A percentile compares a stretch with the other conserved stretches of the same genome.
phyloP scores from a whole-genome alignment of 2,113 vertebrate species.

The Nothobranchius furzeri region DNA sequence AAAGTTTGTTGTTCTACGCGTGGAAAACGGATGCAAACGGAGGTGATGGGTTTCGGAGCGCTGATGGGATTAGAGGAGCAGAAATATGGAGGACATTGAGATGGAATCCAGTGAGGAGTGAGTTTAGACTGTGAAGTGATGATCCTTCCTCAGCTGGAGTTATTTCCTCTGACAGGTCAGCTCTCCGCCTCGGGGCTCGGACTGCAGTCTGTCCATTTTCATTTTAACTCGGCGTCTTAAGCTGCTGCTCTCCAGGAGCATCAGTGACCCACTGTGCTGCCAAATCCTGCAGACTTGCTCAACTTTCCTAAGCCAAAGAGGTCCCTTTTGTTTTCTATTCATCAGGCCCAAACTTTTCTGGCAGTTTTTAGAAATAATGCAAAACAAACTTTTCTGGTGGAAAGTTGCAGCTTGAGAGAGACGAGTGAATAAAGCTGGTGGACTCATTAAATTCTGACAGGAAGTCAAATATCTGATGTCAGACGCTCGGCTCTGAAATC shows the following conservation, averaged over 20 bases:
- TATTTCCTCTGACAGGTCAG: slow-evolving; percentile 5
- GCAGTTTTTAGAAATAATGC: not conserved
- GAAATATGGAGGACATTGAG: not conserved
- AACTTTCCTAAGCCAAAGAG: not conserved
- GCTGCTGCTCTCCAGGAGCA: not conserved
- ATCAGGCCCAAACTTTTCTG: not conserved
- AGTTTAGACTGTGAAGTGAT: not conserved
- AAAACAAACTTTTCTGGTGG: not conserved
- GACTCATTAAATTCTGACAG: too few species aligned
- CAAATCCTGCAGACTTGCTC: not conserved
- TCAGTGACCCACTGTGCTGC: not conserved
- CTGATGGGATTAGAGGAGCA: too few species aligned
- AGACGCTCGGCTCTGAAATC: too few species aligned
- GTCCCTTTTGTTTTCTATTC: too few species aligned
- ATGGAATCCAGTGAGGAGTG: not conserved
- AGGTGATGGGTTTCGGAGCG: too few species aligned
- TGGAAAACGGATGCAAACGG: too few species aligned
- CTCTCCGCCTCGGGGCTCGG: not conserved
- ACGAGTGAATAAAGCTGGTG: too few species aligned
- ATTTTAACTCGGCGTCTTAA: not conserved
- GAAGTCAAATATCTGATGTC: too few species aligned
- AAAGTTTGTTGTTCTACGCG: too few species aligned
- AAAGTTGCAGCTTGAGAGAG: too few species aligned
- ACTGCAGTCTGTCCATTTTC: slow-evolving; percentile 4
- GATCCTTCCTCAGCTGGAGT: not conserved